Conservation (phyloP, 2,113 vertebrate genomes). For the Chamaetylas fuelleborni region DNA sequence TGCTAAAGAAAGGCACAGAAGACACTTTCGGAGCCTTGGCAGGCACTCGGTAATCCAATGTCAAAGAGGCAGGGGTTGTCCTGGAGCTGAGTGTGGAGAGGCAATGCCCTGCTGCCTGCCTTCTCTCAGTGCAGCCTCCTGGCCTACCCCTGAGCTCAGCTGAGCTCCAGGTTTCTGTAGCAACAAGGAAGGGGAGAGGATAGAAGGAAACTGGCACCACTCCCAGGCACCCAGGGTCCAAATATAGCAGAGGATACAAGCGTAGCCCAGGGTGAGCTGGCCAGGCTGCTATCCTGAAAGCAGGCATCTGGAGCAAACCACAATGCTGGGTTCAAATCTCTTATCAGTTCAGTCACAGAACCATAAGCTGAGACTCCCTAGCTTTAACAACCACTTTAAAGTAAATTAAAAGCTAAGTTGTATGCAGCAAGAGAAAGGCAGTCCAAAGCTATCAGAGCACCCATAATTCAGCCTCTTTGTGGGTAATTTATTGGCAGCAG, state of each 20-base stretch:
- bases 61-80: neutral
- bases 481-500: constrained; percentile 61
- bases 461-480: constrained; percentile 54
- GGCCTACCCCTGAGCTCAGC: neutral
- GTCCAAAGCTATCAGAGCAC: constrained; percentile 42
- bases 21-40: neutral
- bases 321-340: neutral
- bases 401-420: constrained; percentile 58
- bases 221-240: neutral
- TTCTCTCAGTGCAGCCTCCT: neutral
- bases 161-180: neutral
- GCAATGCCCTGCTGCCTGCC: neutral
- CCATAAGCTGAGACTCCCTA: neutral
- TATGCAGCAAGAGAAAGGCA: constrained; percentile 16
- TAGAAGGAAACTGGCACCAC: neutral
- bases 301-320: neutral
- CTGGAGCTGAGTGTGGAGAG: neutral
- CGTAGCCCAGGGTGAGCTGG: neutral
- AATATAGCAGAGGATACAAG: neutral
- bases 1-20: neutral
- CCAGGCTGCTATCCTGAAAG: neutral
- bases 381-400: constrained; percentile 50
- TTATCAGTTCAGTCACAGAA: constrained; percentile 46
- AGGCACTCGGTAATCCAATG: neutral
- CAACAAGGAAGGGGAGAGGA: neutral